Percentiles rank a stretch among this genome's conserved stretches.
phyloP scores from a whole-genome alignment of 2,797 vertebrate genomes.

The Dromococcyx pavoninus region DNA sequence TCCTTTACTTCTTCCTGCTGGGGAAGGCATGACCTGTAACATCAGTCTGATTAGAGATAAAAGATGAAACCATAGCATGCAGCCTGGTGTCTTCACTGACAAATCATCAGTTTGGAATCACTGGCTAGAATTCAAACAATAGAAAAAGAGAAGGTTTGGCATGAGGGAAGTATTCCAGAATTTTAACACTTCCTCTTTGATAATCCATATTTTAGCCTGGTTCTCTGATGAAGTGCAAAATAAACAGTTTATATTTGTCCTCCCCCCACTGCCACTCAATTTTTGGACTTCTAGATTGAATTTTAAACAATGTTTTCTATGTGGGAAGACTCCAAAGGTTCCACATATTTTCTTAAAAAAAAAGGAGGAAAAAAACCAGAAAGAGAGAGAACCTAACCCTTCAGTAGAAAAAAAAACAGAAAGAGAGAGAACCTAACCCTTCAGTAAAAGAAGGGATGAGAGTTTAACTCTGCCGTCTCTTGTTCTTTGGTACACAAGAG shows the following conservation, averaged over 20 bases:
- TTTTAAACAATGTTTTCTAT: not conserved
- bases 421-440: not conserved
- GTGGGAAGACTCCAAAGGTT: not conserved
- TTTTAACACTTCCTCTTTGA: not conserved
- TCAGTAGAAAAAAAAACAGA: not conserved
- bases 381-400: not conserved
- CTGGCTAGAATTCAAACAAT: not conserved
- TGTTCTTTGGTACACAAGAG: not conserved
- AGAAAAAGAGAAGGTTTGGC: not conserved
- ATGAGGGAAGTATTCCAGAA: not conserved
- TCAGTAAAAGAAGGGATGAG: not conserved
- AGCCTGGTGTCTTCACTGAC: not conserved
- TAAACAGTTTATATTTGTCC: not conserved
- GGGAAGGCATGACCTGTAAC: not conserved
- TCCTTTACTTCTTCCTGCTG: not conserved
- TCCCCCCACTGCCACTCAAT: not conserved
- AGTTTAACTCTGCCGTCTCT: not conserved
- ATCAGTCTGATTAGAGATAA: not conserved
- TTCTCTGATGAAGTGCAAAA: not conserved
- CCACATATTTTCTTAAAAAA: not conserved
- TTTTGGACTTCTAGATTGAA: not conserved
- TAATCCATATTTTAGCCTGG: too few species aligned
- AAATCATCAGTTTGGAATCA: not conserved
- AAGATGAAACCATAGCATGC: not conserved
- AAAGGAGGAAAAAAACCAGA: not conserved